Percentiles rank a stretch among this genome's conserved stretches.
phyloP scores from a whole-genome alignment of 2,113 vertebrate genomes.

The Lagopus muta region DNA sequence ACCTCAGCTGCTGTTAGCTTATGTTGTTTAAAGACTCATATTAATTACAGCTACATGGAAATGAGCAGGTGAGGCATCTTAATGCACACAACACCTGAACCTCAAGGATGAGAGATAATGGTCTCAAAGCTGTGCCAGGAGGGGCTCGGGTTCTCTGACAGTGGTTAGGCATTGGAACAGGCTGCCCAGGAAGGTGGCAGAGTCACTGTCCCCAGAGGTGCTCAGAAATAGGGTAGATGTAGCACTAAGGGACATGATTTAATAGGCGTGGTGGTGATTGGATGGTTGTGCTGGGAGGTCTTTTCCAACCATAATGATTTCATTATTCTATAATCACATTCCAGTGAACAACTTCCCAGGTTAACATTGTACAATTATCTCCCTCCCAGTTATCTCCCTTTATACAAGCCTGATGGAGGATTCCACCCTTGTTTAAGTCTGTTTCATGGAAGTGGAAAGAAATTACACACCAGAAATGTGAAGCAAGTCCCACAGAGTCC shows the following conservation, averaged over 20 bases:
- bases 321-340: background rate
- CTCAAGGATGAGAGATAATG: too few species aligned
- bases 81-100: background rate
- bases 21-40: background rate
- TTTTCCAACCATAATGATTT: too few species aligned
- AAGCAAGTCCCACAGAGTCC: background rate
- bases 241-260: too few species aligned
- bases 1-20: background rate
- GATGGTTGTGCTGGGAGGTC: too few species aligned
- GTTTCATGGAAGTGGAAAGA: background rate
- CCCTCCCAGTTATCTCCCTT: background rate
- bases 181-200: too few species aligned
- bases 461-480: accelerated
- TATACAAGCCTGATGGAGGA: background rate
- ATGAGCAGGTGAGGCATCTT: background rate
- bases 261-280: too few species aligned
- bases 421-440: background rate
- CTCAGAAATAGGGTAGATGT: too few species aligned
- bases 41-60: background rate
- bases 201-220: too few species aligned
- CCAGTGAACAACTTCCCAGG: background rate
- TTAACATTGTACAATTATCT: background rate
- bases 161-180: too few species aligned
- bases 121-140: too few species aligned
- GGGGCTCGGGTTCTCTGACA: too few species aligned